phyloP scores from a whole-genome alignment of 2,888 invertebrate species.

The Rotaria magnacalcarata region DNA sequence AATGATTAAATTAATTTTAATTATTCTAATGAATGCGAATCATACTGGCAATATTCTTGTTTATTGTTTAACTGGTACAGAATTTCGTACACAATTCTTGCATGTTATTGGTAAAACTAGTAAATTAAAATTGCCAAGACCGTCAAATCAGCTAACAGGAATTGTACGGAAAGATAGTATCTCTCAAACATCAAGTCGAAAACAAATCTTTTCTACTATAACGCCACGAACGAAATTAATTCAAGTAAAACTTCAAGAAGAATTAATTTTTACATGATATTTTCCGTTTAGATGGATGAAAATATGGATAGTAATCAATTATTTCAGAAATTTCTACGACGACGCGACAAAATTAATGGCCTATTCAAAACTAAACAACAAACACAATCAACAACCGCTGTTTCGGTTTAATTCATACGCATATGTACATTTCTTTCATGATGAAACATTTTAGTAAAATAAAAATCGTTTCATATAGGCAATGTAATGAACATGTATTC shows the following conservation, averaged over 20 bases:
- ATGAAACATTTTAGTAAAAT: not conserved
- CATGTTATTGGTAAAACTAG: conserved; percentile 19
- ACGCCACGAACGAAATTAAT: not conserved
- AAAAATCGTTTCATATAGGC: not conserved
- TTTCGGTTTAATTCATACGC: not conserved
- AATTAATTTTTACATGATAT: not conserved
- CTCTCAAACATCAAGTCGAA: not conserved
- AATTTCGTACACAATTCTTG: conserved; percentile 28
- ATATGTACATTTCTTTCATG: not conserved
- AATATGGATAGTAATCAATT: not conserved
- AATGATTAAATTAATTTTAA: conserved; percentile 25
- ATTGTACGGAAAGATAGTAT: not conserved
- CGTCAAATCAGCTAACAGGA: not conserved
- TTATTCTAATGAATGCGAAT: conserved; percentile 34
- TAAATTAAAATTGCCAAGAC: not conserved
- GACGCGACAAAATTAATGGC: not conserved
- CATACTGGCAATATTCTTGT: conserved; percentile 15
- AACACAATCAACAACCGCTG: not conserved
- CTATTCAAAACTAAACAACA: not conserved
- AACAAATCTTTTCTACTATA: not conserved
- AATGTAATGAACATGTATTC: no score
- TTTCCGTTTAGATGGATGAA: not conserved
- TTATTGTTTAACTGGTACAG: conserved; percentile 33
- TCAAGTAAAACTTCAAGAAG: not conserved
- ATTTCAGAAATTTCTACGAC: not conserved